Percentiles rank a stretch among this genome's conserved stretches.
Conservation (phyloP, 92 coral and sea anemone genomes). For the Galaxea fascicularis region DNA sequence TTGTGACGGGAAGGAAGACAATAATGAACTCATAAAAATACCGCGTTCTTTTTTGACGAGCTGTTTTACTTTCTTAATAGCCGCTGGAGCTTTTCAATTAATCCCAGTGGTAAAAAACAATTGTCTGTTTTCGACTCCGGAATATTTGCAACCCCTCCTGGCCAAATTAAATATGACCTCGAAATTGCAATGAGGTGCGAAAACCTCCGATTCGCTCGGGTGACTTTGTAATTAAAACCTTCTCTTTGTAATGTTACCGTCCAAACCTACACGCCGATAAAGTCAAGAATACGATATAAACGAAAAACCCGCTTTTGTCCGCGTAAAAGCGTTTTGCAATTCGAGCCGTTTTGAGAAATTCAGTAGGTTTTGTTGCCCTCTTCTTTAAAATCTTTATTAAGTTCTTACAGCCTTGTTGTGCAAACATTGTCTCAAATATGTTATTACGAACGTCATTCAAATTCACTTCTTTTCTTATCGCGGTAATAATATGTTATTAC, state of each 20-base stretch:
- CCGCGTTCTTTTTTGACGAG: not conserved
- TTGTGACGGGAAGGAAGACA: not conserved
- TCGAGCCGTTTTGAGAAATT: conserved; percentile 8
- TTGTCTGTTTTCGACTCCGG: conserved; percentile 23
- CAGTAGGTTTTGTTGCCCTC: conserved; percentile 27
- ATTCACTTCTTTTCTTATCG: conserved; percentile 14
- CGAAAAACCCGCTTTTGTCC: not conserved
- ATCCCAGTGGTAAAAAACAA: not conserved
- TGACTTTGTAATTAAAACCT: conserved; percentile 49
- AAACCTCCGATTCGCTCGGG: conserved; percentile 30
- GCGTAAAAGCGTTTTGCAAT: not conserved
- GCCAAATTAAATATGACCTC: conserved; percentile 51
- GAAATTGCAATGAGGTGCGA: conserved; percentile 38
- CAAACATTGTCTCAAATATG: conserved; percentile 34
- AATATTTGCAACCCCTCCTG: conserved; percentile 44
- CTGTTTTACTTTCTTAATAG: conserved; percentile 15
- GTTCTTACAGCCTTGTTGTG: conserved; percentile 34
- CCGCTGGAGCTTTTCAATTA: conserved; percentile 12
- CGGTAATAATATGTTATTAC: not conserved
- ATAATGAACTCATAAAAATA: not conserved
- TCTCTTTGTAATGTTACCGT: not conserved
- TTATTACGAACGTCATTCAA: conserved; percentile 33
- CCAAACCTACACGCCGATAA: not conserved
- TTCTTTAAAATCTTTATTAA: conserved; percentile 37
- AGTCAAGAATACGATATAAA: not conserved